Base-by-base conservation (phyloP, 2,797 vertebrate genomes). In the Sphaeramia orbicularis region DNA sequence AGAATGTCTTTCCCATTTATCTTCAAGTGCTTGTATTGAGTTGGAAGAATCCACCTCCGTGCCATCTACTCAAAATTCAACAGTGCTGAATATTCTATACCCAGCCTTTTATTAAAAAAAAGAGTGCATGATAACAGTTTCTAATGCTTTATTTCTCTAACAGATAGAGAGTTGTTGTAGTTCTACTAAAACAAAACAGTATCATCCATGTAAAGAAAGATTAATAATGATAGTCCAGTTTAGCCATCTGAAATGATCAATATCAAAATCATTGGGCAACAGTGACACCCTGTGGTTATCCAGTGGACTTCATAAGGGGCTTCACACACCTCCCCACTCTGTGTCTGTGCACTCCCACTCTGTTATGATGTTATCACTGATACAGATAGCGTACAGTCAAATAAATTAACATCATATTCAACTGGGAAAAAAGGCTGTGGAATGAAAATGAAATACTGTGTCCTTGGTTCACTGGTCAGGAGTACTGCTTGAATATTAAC, bases 1-100 rank as follows among this genome's bases (percentile, higher is more conserved):
- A 45, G 55, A 38, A 65, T 77, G 90, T 87, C 90, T 74, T 71
- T 87, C 71, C 80, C 55, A 85, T 84, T 92, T 88, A 89, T 86
- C 80, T 89, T 66, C 57, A 56, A 76, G 71, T 71, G 70, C 71
- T 63, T 81, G 88, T 79, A 88, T 89, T 89, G 60, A 81, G 52
- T 67, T 79, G 83, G 81, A 93, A 86, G 85, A 40, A 58, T 62
- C 65, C 82, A 84, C 69, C 55, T 18, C 54, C 30, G 6, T 5
- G 4, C 65, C 45, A 77, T 83, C 84, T 64, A 65, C 19, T 74
- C 11, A 40, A 24, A 13, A 11, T 77, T 71, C 47, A 64, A 54
- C 45, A 80, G 15, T 81, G 65, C 85, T 44, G 56, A 59, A 61
- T 65, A 43, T 43, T 36, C 44, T 60, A 9, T 5, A 47, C 6